These are phyloP conservation scores for Terebella lapidaria DNA, from an alignment of 2,888 invertebrate genomes.

Conservation along the genomic window DNA sequence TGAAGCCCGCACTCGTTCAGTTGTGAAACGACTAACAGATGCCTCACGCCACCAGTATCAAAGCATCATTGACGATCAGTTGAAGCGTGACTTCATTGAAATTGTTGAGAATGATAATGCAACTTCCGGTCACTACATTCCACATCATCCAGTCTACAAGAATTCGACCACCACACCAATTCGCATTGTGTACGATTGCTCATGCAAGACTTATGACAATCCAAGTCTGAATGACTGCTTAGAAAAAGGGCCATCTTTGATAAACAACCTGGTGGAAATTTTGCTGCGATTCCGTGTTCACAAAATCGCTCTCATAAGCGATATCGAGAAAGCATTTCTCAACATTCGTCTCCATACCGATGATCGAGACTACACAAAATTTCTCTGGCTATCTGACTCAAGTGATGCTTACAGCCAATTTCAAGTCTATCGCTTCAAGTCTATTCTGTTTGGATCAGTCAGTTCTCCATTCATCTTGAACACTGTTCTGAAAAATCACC, in stretches of 20 bases:
- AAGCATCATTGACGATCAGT: conserved; percentile 1
- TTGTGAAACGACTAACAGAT: neutral
- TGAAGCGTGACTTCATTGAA: conserved; percentile 3
- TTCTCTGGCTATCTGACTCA: conserved; percentile 3
- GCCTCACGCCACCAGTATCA: neutral
- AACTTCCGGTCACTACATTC: neutral
- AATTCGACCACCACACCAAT: conserved; percentile 6
- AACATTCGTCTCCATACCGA: conserved; percentile 4
- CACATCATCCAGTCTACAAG: conserved; percentile 1
- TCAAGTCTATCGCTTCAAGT: neutral
- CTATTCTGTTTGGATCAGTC: conserved; percentile 2
- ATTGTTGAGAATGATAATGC: neutral
- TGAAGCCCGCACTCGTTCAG: neutral
- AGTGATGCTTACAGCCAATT: neutral
- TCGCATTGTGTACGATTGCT: conserved; percentile 1
- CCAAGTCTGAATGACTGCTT: conserved; percentile 4
- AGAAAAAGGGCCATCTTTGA: neutral
- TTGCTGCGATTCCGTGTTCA: neutral
- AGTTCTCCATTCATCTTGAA: conserved; percentile 3
- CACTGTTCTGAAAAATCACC: neutral
- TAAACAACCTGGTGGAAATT: neutral
- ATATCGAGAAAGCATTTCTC: conserved; percentile 7
- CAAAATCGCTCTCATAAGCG: neutral
- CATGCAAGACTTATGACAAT: neutral
- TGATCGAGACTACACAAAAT: conserved; percentile 5